Conservation (phyloP, 2,113 vertebrate genomes). For the Thermophis baileyi region DNA sequence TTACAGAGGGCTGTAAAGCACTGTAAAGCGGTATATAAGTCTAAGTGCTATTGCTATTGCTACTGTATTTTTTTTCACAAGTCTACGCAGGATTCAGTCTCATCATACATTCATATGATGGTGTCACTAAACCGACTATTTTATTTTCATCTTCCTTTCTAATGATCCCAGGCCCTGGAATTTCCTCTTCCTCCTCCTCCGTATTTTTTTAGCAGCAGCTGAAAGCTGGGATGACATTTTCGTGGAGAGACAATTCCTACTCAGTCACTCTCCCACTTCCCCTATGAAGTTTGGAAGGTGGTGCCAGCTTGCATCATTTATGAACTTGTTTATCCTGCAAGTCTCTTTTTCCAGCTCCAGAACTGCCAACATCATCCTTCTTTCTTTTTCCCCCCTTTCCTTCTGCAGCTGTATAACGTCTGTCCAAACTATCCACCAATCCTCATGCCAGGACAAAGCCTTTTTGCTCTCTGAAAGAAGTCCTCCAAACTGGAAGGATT, state of each 20-base stretch:
- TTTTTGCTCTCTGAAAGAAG: background rate
- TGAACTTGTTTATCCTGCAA: background rate
- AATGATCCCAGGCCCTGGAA: background rate
- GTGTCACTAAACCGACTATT: background rate
- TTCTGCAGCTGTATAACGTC: background rate
- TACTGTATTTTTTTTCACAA: background rate
- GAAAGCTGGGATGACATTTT: background rate
- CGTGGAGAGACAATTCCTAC: background rate
- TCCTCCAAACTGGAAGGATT: background rate
- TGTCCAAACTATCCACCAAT: background rate
- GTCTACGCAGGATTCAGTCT: background rate
- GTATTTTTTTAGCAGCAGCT: background rate
- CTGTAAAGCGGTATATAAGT: too few species aligned
- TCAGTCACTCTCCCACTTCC: background rate
- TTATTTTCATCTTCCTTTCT: background rate
- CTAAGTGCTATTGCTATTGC: too few species aligned
- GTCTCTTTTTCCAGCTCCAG: background rate
- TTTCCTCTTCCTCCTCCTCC: background rate
- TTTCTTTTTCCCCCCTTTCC: background rate
- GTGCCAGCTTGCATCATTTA: background rate
- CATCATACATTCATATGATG: background rate
- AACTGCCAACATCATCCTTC: background rate
- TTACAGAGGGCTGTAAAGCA: too few species aligned
- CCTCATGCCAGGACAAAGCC: background rate
- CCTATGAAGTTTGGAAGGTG: background rate